Base-by-base conservation (phyloP, 2,113 vertebrate genomes). In the Bubo blakistoni region DNA sequence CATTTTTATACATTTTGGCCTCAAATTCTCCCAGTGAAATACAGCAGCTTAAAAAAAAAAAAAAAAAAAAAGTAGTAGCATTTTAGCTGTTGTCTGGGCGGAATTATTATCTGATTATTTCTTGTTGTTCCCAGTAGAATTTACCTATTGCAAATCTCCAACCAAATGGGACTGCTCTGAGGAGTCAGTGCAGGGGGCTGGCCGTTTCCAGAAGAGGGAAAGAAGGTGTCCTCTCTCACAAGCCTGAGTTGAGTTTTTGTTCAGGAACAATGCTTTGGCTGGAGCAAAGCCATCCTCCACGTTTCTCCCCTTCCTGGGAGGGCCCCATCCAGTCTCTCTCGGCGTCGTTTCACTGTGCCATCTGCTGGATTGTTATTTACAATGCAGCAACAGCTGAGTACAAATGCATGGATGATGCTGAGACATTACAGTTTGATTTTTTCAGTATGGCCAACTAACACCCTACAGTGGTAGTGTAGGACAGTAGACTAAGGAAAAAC, bases 331-430 rank as follows among this genome's bases (percentile, higher is more conserved):
- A 42, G 27, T 38, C 49, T 82, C 78, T 61, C 30, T 21, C 6
- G 18, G 34, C 27, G 24, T 91, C 96, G 13, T 74, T 90, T 88
- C 44, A 27, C 40, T 86, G 65, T 96, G 89, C 97, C 97, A 98
- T 94, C 97, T 98, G 73, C 96, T 97, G 98, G 97, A 86, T 29
- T 57, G 2, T 67, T 80, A 10, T 69, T 47, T 54, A 42, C 59
- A 90, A 4, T 61, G 47, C 95, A 71, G 32, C n/a, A 74, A 30
- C n/a, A 16, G 30, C 17, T 1, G 21, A 27, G 16, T 13, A 8
- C 16, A 29, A 47, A 26, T 26, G 34, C 3, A 9, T 1, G 8
- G 63, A 34, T 22, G n/a, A 18, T 76, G 46, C 74, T 32, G 18
- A 83, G 42, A 54, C 29, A 7, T 44, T 47, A 26, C 3, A 2